Conservation (phyloP, 2,797 vertebrate genomes). For the Enteromius unitaeniatus region DNA sequence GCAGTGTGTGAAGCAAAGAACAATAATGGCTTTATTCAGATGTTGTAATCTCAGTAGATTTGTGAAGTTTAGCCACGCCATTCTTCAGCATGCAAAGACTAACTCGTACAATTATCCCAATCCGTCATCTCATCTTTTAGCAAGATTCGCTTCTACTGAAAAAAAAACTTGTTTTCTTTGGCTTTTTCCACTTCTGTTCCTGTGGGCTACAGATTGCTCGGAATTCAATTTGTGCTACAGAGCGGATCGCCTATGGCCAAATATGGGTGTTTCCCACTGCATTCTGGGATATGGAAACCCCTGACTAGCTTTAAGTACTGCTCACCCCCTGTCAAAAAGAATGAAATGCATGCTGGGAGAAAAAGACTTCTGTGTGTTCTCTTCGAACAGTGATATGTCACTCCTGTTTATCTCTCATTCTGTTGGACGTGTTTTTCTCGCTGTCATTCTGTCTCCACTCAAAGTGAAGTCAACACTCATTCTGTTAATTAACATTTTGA, state of each 20-base stretch:
- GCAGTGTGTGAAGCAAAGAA: not conserved
- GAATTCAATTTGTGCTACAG: slow-evolving; percentile 77
- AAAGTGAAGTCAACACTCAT: not conserved
- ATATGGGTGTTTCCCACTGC: slow-evolving; percentile 67
- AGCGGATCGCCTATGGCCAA: slow-evolving; percentile 61
- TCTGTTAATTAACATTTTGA: slow-evolving; percentile 20
- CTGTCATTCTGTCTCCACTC: not conserved
- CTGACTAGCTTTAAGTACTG: slow-evolving; percentile 61
- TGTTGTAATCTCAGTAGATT: slow-evolving; percentile 42
- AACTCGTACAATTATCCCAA: slow-evolving; percentile 69
- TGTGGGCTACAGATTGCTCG: slow-evolving; percentile 72
- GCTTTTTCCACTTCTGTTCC: slow-evolving; percentile 68
- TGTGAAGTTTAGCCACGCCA: slow-evolving; percentile 37
- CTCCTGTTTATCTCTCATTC: slow-evolving; percentile 53
- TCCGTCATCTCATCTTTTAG: slow-evolving; percentile 67
- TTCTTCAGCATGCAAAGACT: slow-evolving; percentile 53
- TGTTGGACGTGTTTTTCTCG: slow-evolving; percentile 8
- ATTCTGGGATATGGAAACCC: slow-evolving; percentile 64
- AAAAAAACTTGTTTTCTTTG: slow-evolving; percentile 61
- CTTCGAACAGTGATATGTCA: slow-evolving; percentile 54
- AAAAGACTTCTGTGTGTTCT: slow-evolving; percentile 67
- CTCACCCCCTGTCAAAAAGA: slow-evolving; percentile 74
- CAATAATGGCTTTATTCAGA: slow-evolving; percentile 48
- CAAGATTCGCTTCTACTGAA: slow-evolving; percentile 52
- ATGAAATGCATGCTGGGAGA: slow-evolving; percentile 60